These are phyloP conservation scores for Sakesphorus luctuosus DNA, from an alignment of 2,113 vertebrate species.

Conservation along the genomic window DNA sequence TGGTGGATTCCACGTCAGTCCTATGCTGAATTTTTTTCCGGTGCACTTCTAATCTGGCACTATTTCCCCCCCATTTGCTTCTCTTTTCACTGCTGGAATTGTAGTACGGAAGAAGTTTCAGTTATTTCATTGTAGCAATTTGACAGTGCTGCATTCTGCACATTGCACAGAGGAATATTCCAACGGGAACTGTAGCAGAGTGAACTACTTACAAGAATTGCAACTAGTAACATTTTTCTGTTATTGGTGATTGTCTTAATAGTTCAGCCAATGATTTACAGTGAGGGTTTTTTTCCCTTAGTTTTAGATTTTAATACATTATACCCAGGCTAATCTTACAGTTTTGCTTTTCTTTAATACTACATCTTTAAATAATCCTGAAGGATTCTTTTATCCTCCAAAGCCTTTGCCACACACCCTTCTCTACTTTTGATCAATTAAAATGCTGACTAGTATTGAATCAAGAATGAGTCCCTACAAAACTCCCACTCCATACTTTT, in stretches of 20 bases:
- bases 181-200: background rate
- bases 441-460: background rate
- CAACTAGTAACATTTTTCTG: background rate
- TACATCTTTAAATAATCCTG: background rate
- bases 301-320: background rate
- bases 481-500: background rate
- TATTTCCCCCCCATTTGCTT: background rate
- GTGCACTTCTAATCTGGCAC: background rate
- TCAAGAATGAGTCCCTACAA: background rate
- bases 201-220: background rate
- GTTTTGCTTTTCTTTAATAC: background rate
- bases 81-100: background rate
- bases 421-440: background rate
- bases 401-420: background rate
- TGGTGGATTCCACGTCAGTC: background rate
- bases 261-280: background rate
- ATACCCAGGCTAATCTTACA: background rate
- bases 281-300: fast-evolving
- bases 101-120: background rate
- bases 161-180: background rate
- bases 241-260: background rate
- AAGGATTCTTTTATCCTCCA: background rate
- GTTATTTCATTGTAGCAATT: background rate
- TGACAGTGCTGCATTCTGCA: background rate
- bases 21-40: background rate